Evolutionary conservation across 23 tunicate genomes (phyloP), one percentile per base, ranked within the genome.

Genomic region (Trididemnum miniatum): DNA sequence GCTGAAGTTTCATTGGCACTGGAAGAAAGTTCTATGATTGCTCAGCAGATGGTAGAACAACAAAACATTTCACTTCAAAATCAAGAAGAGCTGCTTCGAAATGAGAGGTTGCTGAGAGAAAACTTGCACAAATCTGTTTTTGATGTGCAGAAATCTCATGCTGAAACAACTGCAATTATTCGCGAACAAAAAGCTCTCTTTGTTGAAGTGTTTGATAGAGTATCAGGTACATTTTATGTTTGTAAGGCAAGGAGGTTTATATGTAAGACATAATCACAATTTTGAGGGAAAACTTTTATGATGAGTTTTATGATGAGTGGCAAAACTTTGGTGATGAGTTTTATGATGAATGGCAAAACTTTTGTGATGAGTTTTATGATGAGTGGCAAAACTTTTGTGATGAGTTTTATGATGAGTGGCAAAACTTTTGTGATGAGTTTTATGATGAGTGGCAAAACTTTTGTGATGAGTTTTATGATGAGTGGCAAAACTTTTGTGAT

Each of bases 171-270:
- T 31, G 35, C 40, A n/a, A 62, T 93, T n/a, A 93, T 93, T 0
- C 80, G 78, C 1, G 93, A 93, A 65, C 98, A 93, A 50, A 31
- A 85, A 28, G 87, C 71, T 20, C 60, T 85, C 12, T 93, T 93
- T 69, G 83, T 82, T 35, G 98, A 88, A 80, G 87, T 93, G 0
- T 93, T 93, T 84, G 89, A 88, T 72, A 34, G 90, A 37, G 89
- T 93, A 73, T 82, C 98, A 81, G 77, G 93, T 88, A 65, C 1
- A 12, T 9, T 2, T 73, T 44, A 7, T 44, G 9, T 15, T n/a
- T n/a, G n/a, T n/a, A n/a, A n/a, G n/a, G n/a, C n/a, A n/a, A n/a
- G n/a, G n/a, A n/a, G n/a, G n/a, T n/a, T n/a, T n/a, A n/a, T n/a
- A n/a, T n/a, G n/a, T n/a, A n/a, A n/a, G n/a, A n/a, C n/a, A n/a